A percentile compares a stretch with the other conserved stretches of the same genome.
phyloP scores from a whole-genome alignment of 2,888 invertebrate species.

The Tanypteryx hageni region DNA sequence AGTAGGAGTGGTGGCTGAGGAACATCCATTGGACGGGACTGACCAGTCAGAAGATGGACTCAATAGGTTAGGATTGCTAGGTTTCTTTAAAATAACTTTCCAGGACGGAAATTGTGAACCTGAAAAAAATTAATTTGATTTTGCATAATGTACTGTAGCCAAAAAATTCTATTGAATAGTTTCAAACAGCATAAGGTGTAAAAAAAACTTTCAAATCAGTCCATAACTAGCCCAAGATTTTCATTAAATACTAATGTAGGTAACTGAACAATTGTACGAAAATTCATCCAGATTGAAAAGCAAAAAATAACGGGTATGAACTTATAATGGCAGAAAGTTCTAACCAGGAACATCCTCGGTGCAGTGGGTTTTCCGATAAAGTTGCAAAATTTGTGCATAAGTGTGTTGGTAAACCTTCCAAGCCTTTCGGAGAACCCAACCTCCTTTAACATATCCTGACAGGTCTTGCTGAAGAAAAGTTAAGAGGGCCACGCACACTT shows the following conservation, averaged over 20 bases:
- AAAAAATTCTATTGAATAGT: neutral
- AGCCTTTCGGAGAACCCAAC: slow-evolving; percentile 83
- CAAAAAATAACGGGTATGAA: neutral
- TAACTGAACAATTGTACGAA: slow-evolving; percentile 43
- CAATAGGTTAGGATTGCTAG: slow-evolving; percentile 67
- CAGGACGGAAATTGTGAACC: slow-evolving; percentile 70
- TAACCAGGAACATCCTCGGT: slow-evolving; percentile 70
- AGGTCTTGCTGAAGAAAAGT: slow-evolving; percentile 82
- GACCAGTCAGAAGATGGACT: slow-evolving; percentile 71
- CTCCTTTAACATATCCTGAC: slow-evolving; percentile 80
- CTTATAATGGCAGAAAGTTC: neutral
- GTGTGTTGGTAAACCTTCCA: slow-evolving; percentile 84
- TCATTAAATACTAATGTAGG: neutral
- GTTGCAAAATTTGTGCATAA: slow-evolving; percentile 78
- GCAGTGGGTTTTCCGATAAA: slow-evolving; percentile 77
- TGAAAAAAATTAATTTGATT: slow-evolving; percentile 50
- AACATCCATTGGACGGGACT: slow-evolving; percentile 71
- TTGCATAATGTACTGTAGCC: too few species aligned
- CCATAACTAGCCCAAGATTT: too few species aligned
- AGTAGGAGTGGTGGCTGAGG: slow-evolving; percentile 68
- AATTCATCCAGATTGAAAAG: neutral
- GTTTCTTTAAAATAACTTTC: slow-evolving; percentile 68
- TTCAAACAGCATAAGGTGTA: neutral
- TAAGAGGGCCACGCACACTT: slow-evolving; percentile 81
- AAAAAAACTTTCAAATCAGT: neutral